These are phyloP conservation scores for Pseudopodoces humilis DNA, from an alignment of 2,113 vertebrate species.

Conservation along the genomic window DNA sequence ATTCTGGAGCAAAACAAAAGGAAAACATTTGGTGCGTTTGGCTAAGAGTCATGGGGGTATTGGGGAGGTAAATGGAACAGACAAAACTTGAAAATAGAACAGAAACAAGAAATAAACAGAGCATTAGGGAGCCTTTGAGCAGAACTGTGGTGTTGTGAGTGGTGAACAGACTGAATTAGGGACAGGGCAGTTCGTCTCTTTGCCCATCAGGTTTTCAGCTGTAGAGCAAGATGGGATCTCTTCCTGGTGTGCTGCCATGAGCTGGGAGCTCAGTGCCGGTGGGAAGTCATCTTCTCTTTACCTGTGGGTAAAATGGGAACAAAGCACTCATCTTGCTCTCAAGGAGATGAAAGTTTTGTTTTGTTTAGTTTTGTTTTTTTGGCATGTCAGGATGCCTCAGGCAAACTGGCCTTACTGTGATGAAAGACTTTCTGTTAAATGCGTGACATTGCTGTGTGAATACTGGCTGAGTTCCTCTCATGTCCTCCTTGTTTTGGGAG, in stretches of 20 bases:
- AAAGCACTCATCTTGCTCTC: not conserved
- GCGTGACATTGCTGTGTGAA: not conserved
- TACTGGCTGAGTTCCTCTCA: not conserved
- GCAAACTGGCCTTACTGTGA: not conserved
- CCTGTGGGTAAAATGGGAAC: not conserved
- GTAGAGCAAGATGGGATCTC: not conserved
- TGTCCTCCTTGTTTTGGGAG: not conserved
- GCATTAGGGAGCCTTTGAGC: not conserved
- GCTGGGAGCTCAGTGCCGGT: not conserved
- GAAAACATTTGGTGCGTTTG: not conserved
- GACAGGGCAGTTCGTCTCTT: not conserved
- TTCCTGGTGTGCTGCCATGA: not conserved
- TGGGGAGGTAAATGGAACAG: not conserved
- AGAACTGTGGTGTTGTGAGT: not conserved
- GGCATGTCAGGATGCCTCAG: not conserved
- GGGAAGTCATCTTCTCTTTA: not conserved
- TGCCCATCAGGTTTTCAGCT: not conserved
- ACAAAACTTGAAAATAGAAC: not conserved
- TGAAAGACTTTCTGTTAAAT: not conserved
- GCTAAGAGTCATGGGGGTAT: not conserved
- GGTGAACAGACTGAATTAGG: not conserved
- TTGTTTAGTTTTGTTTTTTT: not conserved
- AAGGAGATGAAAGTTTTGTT: not conserved
- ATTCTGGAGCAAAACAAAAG: not conserved
- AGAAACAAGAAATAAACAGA: not conserved